Percentiles rank a stretch among this genome's conserved stretches.
phyloP scores from a whole-genome alignment of 2,797 vertebrate genomes.

The Myiotriccus ornatus region DNA sequence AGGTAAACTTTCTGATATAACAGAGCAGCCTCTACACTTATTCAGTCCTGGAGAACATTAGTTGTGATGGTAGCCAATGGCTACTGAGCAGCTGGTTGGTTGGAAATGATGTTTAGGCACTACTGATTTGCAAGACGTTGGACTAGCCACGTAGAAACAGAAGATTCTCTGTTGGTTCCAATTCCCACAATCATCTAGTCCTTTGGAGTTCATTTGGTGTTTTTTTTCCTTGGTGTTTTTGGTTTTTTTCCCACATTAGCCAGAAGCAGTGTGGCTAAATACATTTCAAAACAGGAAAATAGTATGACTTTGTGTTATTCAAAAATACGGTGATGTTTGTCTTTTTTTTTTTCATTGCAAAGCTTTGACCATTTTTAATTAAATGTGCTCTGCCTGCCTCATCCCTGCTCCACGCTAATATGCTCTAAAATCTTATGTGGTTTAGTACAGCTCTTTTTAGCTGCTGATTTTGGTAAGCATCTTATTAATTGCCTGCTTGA shows the following conservation, averaged over 20 bases:
- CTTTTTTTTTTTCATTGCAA: background rate
- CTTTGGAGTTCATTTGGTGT: background rate
- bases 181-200: background rate
- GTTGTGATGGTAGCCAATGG: background rate
- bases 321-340: background rate
- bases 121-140: constrained; percentile 22
- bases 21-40: background rate
- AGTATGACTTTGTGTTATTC: background rate
- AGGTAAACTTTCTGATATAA: background rate
- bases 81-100: background rate
- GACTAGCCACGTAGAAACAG: background rate
- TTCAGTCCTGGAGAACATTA: background rate
- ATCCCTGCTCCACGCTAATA: background rate
- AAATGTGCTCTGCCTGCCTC: background rate
- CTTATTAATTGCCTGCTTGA: constrained; percentile 99
- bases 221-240: background rate
- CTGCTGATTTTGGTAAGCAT: constrained; percentile 99
- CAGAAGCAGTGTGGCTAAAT: constrained; percentile 26
- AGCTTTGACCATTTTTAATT: background rate
- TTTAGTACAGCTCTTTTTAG: constrained; percentile 66
- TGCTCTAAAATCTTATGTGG: background rate
- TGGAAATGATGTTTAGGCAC: constrained; percentile 33
- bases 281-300: background rate
- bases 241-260: background rate
- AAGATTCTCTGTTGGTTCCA: background rate